Evolutionary conservation across 2,888 invertebrate genomes (phyloP), one percentile per base, ranked within the genome.

Genomic region (Argyresthia albistria): DNA sequence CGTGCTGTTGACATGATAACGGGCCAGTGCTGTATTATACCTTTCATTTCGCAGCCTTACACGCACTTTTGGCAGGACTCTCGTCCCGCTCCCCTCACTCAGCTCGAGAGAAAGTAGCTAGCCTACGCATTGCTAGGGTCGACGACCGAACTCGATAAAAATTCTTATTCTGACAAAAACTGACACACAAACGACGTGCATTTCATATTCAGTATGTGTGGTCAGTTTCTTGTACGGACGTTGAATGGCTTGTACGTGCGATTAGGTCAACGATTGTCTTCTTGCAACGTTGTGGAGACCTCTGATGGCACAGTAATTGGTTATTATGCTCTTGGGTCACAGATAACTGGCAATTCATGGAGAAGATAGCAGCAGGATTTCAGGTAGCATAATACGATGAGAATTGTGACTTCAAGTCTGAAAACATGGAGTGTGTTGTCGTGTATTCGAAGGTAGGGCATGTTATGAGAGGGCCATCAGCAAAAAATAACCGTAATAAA

Each of bases 71-170:
- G 86, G 86, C 78, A 84, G 81, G 75, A 83, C 76, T 50, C 83
- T 80, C 82, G 10, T 10, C 79, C 73, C 79, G 64, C 75, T 56
- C 76, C 75, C 69, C 59, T 62, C 70, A 65, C 25, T n/a, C 70
- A 67, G 72, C 73, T 64, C 69, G 63, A 82, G 87, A 86, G 87
- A 87, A 87, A 87, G 86, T 84, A 86, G 87, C 82, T 83, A 74
- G 77, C 81, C 83, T 83, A 86, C 84, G 87, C 86, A 87, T 83
- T 82, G 73, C 73, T 80, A 78, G 80, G 86, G 86, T 86, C 86
- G 76, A 76, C 70, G 86, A 78, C 84, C 86, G 78, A 73, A 81
- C 81, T 80, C 83, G 73, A 82, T 56, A 53, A 51, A 87, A 87
- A 83, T 83, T 73, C 79, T 79, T 69, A 77, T 80, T 80, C 80